Evolutionary conservation across 2,113 vertebrate species (phyloP).

Genomic region (Myiozetetes cayanensis): DNA sequence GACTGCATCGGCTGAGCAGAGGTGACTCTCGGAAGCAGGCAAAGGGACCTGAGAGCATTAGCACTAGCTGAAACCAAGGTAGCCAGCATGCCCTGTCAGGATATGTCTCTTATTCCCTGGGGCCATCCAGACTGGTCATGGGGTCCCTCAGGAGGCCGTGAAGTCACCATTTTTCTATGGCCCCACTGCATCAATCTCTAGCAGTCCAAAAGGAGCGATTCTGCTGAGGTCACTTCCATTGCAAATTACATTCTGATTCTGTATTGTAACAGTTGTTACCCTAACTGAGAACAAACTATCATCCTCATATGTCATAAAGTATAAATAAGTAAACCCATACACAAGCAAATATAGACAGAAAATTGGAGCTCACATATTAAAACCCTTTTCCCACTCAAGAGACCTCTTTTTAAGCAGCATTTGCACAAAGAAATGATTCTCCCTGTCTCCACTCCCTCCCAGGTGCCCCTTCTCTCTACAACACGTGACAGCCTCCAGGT

Average conservation of each 20-base stretch:
- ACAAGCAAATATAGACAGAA: not conserved
- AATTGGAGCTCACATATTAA: not conserved
- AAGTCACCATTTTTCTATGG: not conserved
- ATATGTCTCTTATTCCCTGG: not conserved
- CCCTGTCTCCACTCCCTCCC: not conserved
- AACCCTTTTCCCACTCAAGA: not conserved
- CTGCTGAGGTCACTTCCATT: not conserved
- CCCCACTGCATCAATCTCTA: not conserved
- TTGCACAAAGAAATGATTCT: not conserved
- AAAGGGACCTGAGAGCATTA: not conserved
- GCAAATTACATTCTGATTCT: not conserved
- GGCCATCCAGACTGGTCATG: not conserved
- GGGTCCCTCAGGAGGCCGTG: not conserved
- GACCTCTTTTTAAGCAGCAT: not conserved
- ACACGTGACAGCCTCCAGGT: not conserved
- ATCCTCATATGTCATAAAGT: not conserved
- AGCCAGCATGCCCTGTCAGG: not conserved
- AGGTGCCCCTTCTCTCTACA: not conserved
- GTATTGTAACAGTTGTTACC: not conserved
- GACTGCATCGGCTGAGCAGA: not conserved
- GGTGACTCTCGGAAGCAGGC: not conserved
- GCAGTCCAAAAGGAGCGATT: not conserved
- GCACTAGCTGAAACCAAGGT: not conserved
- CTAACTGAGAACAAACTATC: not conserved
- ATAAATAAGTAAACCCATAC: not conserved